Evolutionary conservation across 1,140 invertebrate genomes (phyloP), one percentile per base, ranked within the genome.

Genomic region (Drosophila sechellia): DNA sequence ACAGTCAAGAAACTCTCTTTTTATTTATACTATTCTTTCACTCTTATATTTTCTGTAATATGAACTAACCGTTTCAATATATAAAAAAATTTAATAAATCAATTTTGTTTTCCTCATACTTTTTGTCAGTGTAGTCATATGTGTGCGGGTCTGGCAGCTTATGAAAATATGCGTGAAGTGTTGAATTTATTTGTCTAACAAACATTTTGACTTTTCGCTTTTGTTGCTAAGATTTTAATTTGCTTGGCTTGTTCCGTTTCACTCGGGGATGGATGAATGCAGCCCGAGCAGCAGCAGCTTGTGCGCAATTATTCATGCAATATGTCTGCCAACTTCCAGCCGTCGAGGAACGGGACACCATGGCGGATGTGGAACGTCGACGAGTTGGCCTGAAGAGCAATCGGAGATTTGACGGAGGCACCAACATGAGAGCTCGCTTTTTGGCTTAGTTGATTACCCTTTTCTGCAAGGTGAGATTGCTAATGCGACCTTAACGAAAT

Each of bases 151-250:
- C 40, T 61, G 39, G 50, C 56, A 61, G 75, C 69, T 76, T 69
- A 61, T 54, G 64, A 58, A 77, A 77, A 75, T 77, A 68, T 77
- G 71, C 73, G 60, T 22, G 56, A 76, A 76, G 72, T 76, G 72
- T 76, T 76, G 72, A 76, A 76, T 76, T 77, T 77, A 77, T 70
- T 70, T 70, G 50, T 57, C 34, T 49, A 56, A 68, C 66, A 70
- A 70, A 57, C 64, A 70, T 57, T 70, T 57, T 70, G 66, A 70
- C 64, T 70, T 70, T 46, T 69, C 42, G 25, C 50, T 25, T 69
- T 57, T 70, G 66, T 70, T 70, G 50, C 43, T 43, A 68, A 52
- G 73, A 68, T 77, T 77, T 77, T 77, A 55, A 77, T 70, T 77
- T 59, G 50, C 64, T 35, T 59, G 56, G 35, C 58, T 70, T 48